These are phyloP conservation scores for Halichoeres trimaculatus DNA, from an alignment of 2,113 vertebrate species.

Conservation along the genomic window DNA sequence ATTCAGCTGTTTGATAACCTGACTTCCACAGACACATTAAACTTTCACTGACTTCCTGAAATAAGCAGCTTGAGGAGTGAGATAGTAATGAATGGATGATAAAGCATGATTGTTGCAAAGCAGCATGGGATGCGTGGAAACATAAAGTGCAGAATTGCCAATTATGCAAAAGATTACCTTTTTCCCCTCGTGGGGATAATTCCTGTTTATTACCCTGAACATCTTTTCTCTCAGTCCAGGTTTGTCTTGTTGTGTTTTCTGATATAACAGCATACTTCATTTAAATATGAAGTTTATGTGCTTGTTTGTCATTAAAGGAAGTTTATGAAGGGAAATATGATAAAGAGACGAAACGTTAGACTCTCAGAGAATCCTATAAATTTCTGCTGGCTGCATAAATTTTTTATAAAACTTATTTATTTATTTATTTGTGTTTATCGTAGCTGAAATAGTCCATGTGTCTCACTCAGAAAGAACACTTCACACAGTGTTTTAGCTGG, in stretches of 20 bases:
- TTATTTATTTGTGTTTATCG: not conserved
- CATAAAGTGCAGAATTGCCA: constrained; percentile 30
- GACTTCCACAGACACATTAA: not conserved
- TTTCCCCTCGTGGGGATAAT: constrained; percentile 21
- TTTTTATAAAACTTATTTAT: not conserved
- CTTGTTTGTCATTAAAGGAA: not conserved
- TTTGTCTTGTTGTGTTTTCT: not conserved
- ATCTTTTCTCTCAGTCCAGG: constrained; percentile 4
- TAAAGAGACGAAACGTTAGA: not conserved
- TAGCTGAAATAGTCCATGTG: no score
- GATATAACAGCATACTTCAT: constrained; percentile 3
- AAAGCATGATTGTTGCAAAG: constrained; percentile 34
- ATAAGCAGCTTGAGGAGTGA: not conserved
- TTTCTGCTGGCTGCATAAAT: no score
- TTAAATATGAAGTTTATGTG: not conserved
- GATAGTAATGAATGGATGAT: constrained; percentile 19
- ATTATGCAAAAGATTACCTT: constrained; percentile 33
- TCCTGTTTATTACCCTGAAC: constrained; percentile 33
- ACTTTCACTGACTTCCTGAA: not conserved
- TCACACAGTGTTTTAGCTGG: no score
- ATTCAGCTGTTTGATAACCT: not conserved
- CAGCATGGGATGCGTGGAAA: constrained; percentile 4
- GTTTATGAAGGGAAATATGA: not conserved
- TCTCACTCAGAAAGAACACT: no score
- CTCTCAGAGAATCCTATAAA: not conserved